phyloP scores from a whole-genome alignment of 2,113 vertebrate species.

The Actinemys pallida region DNA sequence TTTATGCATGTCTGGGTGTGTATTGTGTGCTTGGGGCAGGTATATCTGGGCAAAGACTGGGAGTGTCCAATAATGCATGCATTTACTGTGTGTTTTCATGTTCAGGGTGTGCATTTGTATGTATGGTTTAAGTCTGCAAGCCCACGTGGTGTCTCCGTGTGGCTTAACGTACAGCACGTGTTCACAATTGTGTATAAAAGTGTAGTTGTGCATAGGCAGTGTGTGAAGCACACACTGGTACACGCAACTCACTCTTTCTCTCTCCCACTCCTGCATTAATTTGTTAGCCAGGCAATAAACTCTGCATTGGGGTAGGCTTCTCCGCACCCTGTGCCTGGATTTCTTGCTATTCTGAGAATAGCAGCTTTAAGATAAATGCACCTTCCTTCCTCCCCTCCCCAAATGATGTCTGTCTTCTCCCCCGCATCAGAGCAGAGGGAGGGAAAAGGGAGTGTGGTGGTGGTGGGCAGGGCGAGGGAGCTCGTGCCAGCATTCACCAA shows the following conservation, averaged over 20 bases:
- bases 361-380: not conserved
- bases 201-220: rapidly evolving
- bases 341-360: not conserved
- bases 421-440: not conserved
- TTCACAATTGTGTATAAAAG: rapidly evolving
- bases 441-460: not conserved
- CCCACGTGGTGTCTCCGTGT: not conserved
- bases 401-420: not conserved
- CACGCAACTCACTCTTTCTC: not conserved
- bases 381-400: not conserved
- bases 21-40: not conserved
- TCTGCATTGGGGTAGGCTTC: not conserved
- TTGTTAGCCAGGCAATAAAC: constrained; percentile 7
- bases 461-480: not conserved
- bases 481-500: not conserved
- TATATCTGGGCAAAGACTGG: not conserved
- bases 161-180: not conserved
- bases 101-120: rapidly evolving
- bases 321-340: not conserved
- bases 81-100: rapidly evolving
- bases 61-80: rapidly evolving
- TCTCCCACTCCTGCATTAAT: constrained; percentile 5
- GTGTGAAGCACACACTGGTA: not conserved
- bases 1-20: not conserved
- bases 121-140: not conserved